A percentile compares a stretch with the other conserved stretches of the same genome.
Evolutionary conservation across 2,113 vertebrate genomes (phyloP).

Genomic region (Strigops habroptila): DNA sequence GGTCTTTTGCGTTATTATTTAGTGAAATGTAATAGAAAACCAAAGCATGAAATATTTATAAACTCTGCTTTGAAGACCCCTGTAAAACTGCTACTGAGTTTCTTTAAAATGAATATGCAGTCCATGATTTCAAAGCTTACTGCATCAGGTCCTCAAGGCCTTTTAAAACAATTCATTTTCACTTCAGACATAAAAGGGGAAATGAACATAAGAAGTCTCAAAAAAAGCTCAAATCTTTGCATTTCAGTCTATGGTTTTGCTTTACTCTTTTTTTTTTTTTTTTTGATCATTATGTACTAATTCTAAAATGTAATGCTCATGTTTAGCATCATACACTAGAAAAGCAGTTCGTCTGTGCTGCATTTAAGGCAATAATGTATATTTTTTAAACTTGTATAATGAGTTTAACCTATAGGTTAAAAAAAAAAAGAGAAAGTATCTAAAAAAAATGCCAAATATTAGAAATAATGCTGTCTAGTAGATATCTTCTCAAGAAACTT

Average conservation of each 20-base stretch:
- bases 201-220: conserved; percentile 13
- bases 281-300: conserved; percentile 24
- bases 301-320: background rate
- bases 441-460: background rate
- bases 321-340: background rate
- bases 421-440: background rate
- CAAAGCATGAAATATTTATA: conserved; percentile 69
- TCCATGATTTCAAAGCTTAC: conserved; percentile 51
- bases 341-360: background rate
- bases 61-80: conserved; percentile 65
- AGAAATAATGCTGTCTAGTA: background rate
- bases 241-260: conserved; percentile 36
- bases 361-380: background rate
- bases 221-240: conserved; percentile 42
- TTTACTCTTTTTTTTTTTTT: background rate
- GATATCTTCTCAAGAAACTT: background rate
- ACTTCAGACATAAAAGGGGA: conserved; percentile 61
- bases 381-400: background rate
- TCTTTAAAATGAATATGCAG: conserved; percentile 67
- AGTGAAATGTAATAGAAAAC: conserved; percentile 53
- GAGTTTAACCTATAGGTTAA: background rate
- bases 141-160: conserved; percentile 51
- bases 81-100: conserved; percentile 33
- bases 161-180: conserved; percentile 63
- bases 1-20: conserved; percentile 37